phyloP scores from a whole-genome alignment of 2,888 invertebrate genomes.

The Incurvaria masculella region DNA sequence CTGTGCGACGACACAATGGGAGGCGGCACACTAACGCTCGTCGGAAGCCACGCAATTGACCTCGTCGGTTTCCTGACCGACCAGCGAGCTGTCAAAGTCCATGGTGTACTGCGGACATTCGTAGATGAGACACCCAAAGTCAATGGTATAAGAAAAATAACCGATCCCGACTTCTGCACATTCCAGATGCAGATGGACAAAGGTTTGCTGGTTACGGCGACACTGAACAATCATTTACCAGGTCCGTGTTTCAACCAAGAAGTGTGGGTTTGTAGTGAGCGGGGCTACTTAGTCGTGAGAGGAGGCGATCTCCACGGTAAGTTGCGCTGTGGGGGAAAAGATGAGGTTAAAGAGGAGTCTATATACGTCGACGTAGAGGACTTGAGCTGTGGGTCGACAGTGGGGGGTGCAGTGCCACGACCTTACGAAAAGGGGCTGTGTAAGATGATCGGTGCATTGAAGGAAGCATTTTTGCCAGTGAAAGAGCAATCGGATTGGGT shows the following conservation, averaged over 20 bases:
- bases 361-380: conserved; percentile 83
- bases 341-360: conserved; percentile 68
- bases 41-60: conserved; percentile 94
- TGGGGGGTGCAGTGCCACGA: conserved; percentile 64
- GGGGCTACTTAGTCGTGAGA: conserved; percentile 80
- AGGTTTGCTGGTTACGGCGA: conserved; percentile 79
- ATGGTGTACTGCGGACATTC: conserved; percentile 90
- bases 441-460: conserved; percentile 83
- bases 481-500: conserved; percentile 87
- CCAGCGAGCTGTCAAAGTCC: conserved; percentile 80
- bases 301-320: conserved; percentile 80
- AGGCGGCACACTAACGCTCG: conserved; percentile 87
- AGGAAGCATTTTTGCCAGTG: conserved; percentile 83
- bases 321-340: conserved; percentile 51
- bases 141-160: conserved; percentile 87
- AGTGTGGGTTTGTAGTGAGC: conserved; percentile 82
- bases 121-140: conserved; percentile 83
- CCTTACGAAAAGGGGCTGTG: conserved; percentile 88
- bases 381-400: conserved; percentile 65
- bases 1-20: conserved; percentile 96
- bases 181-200: conserved; percentile 92
- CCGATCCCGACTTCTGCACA: conserved; percentile 92
- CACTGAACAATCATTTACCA: conserved; percentile 79
- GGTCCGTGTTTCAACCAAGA: conserved; percentile 80
- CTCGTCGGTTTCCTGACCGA: conserved; percentile 81